Conservation (phyloP, 2,113 vertebrate species). For the Orientallactaga bullata region DNA sequence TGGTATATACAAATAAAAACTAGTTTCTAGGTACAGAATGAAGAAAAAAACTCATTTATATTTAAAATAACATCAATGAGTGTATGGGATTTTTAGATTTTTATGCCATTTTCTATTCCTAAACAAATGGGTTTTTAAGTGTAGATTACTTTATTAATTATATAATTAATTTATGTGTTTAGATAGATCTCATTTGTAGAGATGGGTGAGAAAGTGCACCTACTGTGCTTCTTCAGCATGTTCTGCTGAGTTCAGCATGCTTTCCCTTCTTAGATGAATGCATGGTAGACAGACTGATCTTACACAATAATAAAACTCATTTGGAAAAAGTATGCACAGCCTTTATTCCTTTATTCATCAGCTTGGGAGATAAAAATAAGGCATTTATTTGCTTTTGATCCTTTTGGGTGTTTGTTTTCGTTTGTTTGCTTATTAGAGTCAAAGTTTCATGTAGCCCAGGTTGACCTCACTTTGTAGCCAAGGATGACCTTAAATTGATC, state of each 20-base stretch:
- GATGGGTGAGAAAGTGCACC: neutral
- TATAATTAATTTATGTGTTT: neutral
- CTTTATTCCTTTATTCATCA: neutral
- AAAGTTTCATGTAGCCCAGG: neutral
- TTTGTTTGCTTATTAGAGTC: neutral
- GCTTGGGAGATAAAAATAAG: neutral
- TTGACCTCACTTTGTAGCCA: neutral
- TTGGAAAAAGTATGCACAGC: neutral
- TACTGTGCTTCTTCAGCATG: neutral
- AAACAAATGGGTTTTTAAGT: neutral
- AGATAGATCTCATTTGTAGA: neutral
- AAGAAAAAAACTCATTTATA: neutral
- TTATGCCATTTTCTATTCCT: neutral
- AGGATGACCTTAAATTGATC: neutral
- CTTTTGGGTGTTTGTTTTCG: neutral
- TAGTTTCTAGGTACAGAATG: neutral
- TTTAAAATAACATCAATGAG: neutral
- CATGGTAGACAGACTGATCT: neutral
- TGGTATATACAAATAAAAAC: neutral
- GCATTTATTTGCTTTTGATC: neutral
- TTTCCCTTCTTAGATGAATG: neutral
- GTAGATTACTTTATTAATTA: slow-evolving; percentile 15
- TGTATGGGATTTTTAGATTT: neutral
- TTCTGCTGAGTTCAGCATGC: neutral
- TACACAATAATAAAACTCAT: neutral